A percentile compares a stretch with the other conserved stretches of the same genome.
phyloP scores from a whole-genome alignment of 2,797 vertebrate genomes.

The Sylvilagus floridanus region DNA sequence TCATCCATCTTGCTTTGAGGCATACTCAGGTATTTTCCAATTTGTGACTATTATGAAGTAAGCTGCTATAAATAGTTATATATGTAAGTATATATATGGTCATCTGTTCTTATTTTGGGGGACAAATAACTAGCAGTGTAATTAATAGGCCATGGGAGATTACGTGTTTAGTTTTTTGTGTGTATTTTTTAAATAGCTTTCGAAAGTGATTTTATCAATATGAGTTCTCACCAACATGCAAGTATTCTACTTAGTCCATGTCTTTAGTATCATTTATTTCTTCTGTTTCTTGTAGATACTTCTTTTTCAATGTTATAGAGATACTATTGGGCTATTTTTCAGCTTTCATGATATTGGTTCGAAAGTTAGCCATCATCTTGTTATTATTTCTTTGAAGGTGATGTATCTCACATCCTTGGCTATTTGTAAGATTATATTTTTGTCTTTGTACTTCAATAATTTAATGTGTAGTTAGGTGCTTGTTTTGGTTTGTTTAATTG shows the following conservation, averaged over 20 bases:
- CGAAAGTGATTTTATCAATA: not conserved
- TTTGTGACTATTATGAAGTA: not conserved
- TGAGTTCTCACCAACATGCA: not conserved
- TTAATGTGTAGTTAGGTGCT: not conserved
- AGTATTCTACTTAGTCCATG: not conserved
- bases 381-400: not conserved
- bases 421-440: not conserved
- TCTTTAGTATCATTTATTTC: not conserved
- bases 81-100: not conserved
- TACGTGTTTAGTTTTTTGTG: not conserved
- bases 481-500: conserved; percentile 1
- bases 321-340: not conserved
- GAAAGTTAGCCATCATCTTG: not conserved
- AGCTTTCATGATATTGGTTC: not conserved
- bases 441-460: not conserved
- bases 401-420: not conserved
- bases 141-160: not conserved
- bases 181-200: not conserved
- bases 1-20: not conserved
- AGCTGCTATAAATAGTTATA: not conserved
- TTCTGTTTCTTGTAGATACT: not conserved
- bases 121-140: not conserved
- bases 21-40: not conserved
- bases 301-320: not conserved
- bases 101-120: not conserved